A percentile compares a stretch with the other conserved stretches of the same genome.
phyloP scores from a whole-genome alignment of 1,140 invertebrate genomes.

The Heliconius eleuchia region DNA sequence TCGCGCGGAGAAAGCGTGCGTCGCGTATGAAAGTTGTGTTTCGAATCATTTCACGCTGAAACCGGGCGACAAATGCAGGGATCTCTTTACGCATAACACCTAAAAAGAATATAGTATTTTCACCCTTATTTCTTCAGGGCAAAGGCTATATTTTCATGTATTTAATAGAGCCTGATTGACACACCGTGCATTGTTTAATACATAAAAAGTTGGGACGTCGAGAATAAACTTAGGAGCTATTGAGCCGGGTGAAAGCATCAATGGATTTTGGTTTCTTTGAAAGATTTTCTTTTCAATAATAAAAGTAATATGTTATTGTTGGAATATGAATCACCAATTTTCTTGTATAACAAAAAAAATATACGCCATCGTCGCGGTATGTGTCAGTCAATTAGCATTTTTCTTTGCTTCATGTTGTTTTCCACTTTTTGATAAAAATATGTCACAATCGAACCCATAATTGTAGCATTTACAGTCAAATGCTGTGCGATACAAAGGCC shows the following conservation, averaged over 20 bases:
- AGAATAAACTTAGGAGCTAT: slow-evolving; percentile 24
- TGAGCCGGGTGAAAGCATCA: slow-evolving; percentile 20
- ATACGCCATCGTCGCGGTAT: no score
- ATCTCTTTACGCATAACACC: not conserved
- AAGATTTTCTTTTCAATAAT: not conserved
- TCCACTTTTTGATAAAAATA: not conserved
- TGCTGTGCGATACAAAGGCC: no score
- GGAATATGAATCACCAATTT: no score
- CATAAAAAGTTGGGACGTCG: slow-evolving; percentile 23
- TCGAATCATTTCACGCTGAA: slow-evolving; percentile 39
- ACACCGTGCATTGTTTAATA: slow-evolving; percentile 19
- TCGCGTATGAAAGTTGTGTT: slow-evolving; percentile 41
- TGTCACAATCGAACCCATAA: not conserved
- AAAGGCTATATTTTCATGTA: not conserved
- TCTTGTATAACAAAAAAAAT: no score
- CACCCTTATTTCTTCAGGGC: not conserved
- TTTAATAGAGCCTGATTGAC: not conserved
- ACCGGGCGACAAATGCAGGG: slow-evolving; percentile 30
- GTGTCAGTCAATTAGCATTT: no score
- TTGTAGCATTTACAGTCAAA: no score
- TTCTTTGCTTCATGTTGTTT: no score
- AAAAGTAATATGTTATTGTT: not conserved
- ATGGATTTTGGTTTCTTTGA: slow-evolving; percentile 18
- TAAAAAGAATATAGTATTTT: not conserved
- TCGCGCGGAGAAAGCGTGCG: slow-evolving; percentile 28